A percentile compares a stretch with the other conserved stretches of the same genome.
phyloP scores from a whole-genome alignment of 2,888 invertebrate genomes.

The Empis livida region DNA sequence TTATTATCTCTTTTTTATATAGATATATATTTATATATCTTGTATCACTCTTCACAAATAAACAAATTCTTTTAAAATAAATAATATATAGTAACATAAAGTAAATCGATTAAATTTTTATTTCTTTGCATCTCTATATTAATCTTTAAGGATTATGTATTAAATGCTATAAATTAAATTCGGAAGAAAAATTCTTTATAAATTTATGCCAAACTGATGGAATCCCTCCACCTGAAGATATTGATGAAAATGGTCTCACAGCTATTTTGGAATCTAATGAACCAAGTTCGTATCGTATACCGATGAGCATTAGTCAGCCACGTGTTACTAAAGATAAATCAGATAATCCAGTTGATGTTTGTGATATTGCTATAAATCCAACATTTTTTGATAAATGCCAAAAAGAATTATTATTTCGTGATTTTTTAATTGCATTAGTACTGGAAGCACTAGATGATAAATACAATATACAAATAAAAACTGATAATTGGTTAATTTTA shows the following conservation, averaged over 20 bases:
- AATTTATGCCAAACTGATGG: constrained; percentile 73
- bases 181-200: constrained; percentile 64
- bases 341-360: constrained; percentile 57
- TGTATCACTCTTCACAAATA: too few species aligned
- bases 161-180: constrained; percentile 53
- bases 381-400: constrained; percentile 63
- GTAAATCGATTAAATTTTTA: too few species aligned
- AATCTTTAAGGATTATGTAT: constrained; percentile 57
- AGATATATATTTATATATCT: too few species aligned
- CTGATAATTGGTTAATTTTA: constrained; percentile 51
- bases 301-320: constrained; percentile 82
- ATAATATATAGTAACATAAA: too few species aligned
- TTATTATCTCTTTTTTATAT: too few species aligned
- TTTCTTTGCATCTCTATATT: not conserved
- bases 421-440: constrained; percentile 66
- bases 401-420: constrained; percentile 54
- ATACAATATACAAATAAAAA: constrained; percentile 54
- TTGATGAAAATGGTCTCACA: constrained; percentile 55
- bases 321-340: constrained; percentile 65
- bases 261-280: constrained; percentile 53
- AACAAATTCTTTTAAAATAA: too few species aligned
- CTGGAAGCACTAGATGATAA: constrained; percentile 71
- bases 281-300: constrained; percentile 61
- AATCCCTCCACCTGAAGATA: constrained; percentile 58
- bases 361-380: constrained; percentile 74